Conservation (phyloP, 1,140 invertebrate genomes). For the Aphidius ervi region DNA sequence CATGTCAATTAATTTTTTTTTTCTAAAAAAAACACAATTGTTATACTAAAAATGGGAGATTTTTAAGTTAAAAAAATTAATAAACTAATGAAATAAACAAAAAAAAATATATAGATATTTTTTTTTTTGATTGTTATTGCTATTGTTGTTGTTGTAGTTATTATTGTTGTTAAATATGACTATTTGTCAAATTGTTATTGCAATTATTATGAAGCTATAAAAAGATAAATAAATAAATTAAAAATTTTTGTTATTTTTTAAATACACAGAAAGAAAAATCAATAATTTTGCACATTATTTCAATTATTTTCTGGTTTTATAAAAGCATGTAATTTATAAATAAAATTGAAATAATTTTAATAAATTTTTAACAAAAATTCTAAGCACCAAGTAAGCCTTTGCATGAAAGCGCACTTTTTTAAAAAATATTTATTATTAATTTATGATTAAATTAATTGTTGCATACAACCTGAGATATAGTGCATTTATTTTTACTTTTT, state of each 20-base stretch:
- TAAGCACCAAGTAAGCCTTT: constrained; percentile 20
- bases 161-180: too few relatives aligned
- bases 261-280: background rate
- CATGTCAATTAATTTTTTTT: background rate
- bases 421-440: constrained; percentile 11
- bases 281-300: background rate
- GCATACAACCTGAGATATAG: too few relatives aligned
- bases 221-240: background rate
- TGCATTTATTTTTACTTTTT: too few relatives aligned
- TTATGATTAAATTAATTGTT: background rate
- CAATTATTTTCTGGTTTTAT: too few relatives aligned
- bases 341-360: background rate
- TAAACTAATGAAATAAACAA: background rate
- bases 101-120: background rate
- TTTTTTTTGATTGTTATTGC: background rate
- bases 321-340: too few relatives aligned
- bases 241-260: background rate
- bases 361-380: background rate
- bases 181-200: background rate
- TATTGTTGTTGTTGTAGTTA: background rate
- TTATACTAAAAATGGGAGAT: too few relatives aligned
- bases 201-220: background rate
- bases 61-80: background rate
- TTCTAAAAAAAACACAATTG: too few relatives aligned
- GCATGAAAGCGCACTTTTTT: constrained; percentile 21